These are phyloP conservation scores for Neoarius graeffei DNA, from an alignment of 2,113 vertebrate genomes.

Conservation along the genomic window DNA sequence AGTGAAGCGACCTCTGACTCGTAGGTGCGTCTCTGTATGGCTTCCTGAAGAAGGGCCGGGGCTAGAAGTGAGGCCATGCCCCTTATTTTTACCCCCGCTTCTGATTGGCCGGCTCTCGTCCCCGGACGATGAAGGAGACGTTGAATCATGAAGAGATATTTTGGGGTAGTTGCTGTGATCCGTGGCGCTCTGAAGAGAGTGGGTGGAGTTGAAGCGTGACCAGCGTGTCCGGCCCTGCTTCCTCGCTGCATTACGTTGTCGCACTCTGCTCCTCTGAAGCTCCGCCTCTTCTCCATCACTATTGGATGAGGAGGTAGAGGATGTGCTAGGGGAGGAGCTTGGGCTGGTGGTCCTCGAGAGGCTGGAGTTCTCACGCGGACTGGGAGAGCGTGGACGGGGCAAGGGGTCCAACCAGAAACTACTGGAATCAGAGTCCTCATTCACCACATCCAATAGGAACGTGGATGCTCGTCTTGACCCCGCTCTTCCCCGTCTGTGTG, in stretches of 20 bases:
- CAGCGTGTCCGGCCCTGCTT: constrained; percentile 77
- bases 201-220: constrained; percentile 66
- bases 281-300: constrained; percentile 87
- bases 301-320: constrained; percentile 84
- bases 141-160: constrained; percentile 86
- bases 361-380: constrained; percentile 85
- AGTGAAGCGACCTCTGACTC: constrained; percentile 30
- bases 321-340: constrained; percentile 82
- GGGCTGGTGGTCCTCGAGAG: constrained; percentile 62
- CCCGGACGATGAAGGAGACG: constrained; percentile 78
- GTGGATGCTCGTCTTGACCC: constrained; percentile 77
- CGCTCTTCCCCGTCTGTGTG: constrained; percentile 49
- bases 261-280: constrained; percentile 77
- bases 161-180: constrained; percentile 91
- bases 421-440: constrained; percentile 83
- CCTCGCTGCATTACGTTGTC: constrained; percentile 86
- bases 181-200: constrained; percentile 78
- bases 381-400: constrained; percentile 87
- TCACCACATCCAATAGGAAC: constrained; percentile 83
- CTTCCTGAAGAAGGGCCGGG: constrained; percentile 64
- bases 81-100: constrained; percentile 50
- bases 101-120: constrained; percentile 49
- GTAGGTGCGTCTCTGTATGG: constrained; percentile 50
- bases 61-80: constrained; percentile 55
- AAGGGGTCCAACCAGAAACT: constrained; percentile 85